These are phyloP conservation scores for Myotis findleyi DNA, from an alignment of 2,797 vertebrate species.

Conservation along the genomic window DNA sequence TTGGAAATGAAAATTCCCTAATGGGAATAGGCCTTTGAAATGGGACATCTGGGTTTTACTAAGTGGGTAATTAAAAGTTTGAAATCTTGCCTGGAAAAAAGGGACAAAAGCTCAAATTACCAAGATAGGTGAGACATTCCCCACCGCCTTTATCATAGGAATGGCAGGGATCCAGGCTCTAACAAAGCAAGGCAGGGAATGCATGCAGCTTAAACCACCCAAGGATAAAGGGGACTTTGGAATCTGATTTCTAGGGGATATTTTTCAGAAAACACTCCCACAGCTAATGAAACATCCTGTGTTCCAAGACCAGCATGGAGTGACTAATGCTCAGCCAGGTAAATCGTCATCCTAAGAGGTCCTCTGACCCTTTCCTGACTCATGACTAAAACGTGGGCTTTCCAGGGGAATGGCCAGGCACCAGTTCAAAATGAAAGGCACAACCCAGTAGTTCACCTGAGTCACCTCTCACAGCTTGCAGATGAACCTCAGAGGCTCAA, in stretches of 20 bases:
- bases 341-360: not conserved
- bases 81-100: slow-evolving; percentile 84
- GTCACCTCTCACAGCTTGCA: not conserved
- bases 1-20: slow-evolving; percentile 80
- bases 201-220: slow-evolving; percentile 41
- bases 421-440: slow-evolving; percentile 12
- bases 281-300: slow-evolving; percentile 57
- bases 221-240: slow-evolving; percentile 58
- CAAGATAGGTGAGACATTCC: slow-evolving; percentile 74
- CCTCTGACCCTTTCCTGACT: not conserved
- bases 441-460: not conserved
- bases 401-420: not conserved
- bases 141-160: slow-evolving; percentile 70
- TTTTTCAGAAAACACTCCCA: slow-evolving; percentile 55
- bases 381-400: not conserved
- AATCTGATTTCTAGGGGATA: slow-evolving; percentile 57
- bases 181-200: slow-evolving; percentile 52
- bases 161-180: slow-evolving; percentile 61
- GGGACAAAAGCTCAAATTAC: slow-evolving; percentile 79
- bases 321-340: not conserved
- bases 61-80: slow-evolving; percentile 74
- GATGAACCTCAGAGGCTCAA: not conserved
- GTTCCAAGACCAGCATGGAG: not conserved
- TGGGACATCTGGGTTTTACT: slow-evolving; percentile 80
- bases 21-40: slow-evolving; percentile 78